Evolutionary conservation across 2,888 invertebrate species (phyloP).

Genomic region (Liposcelis brunnea): DNA sequence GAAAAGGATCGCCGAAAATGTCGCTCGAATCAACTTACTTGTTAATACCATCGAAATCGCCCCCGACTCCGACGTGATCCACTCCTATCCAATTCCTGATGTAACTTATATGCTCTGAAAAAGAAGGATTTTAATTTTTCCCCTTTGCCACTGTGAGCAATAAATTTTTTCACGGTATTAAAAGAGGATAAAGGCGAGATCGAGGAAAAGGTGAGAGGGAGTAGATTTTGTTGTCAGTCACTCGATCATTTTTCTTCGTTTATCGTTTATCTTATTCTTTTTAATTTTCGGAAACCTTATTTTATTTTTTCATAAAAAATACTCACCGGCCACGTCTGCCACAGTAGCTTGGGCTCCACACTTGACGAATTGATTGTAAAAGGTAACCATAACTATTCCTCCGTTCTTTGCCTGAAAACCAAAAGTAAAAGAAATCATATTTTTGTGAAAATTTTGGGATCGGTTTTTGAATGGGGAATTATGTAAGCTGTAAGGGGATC

Average conservation of each 20-base stretch:
- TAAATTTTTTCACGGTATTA: too few relatives aligned
- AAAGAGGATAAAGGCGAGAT: too few relatives aligned
- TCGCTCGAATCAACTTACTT: conserved; percentile 26
- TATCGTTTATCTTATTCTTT: too few relatives aligned
- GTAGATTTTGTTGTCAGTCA: too few relatives aligned
- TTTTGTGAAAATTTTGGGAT: too few relatives aligned
- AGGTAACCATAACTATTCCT: conserved; percentile 60
- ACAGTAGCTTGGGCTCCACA: conserved; percentile 39
- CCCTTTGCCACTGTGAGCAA: too few relatives aligned
- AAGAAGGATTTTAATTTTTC: not conserved
- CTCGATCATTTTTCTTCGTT: too few relatives aligned
- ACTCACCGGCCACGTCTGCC: conserved; percentile 48
- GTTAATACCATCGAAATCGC: conserved; percentile 44
- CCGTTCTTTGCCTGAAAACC: conserved; percentile 40
- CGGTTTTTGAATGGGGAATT: too few relatives aligned
- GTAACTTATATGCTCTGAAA: conserved; percentile 40
- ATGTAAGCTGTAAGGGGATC: too few relatives aligned
- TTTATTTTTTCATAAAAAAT: too few relatives aligned
- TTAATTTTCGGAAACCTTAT: too few relatives aligned
- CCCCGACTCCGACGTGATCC: conserved; percentile 43
- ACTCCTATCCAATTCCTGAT: conserved; percentile 42
- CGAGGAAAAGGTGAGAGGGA: too few relatives aligned
- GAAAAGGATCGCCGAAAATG: not conserved
- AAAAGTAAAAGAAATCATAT: not conserved
- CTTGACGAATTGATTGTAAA: conserved; percentile 44